Conservation (phyloP, 2,888 invertebrate species). For the Drosophila atroscutellata region DNA sequence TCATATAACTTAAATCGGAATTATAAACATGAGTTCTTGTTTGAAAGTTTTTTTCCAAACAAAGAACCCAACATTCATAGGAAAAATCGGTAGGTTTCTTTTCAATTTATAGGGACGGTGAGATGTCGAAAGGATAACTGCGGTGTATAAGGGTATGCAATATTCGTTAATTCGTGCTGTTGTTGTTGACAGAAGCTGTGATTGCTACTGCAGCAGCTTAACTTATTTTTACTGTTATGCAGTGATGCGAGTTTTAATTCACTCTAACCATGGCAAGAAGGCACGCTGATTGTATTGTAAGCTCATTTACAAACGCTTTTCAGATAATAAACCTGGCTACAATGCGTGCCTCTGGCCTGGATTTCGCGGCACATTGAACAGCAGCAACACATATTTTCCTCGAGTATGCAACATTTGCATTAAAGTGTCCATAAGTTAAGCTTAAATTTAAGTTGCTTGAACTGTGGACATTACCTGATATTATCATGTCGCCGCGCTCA, state of each 20-base stretch:
- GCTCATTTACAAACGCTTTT: slow-evolving; percentile 67
- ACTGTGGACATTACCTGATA: slow-evolving; percentile 89
- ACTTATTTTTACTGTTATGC: slow-evolving; percentile 49
- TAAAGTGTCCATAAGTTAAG: slow-evolving; percentile 14
- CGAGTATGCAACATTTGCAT: slow-evolving; percentile 9
- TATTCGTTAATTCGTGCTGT: slow-evolving; percentile 1
- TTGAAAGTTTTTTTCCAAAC: not conserved
- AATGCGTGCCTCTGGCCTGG: not conserved
- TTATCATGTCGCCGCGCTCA: slow-evolving; percentile 95
- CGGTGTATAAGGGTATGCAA: not conserved
- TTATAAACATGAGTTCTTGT: not conserved
- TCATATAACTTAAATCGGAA: not conserved
- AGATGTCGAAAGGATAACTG: not conserved
- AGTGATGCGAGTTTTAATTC: slow-evolving; percentile 50
- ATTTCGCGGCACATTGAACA: not conserved
- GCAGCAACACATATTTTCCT: slow-evolving; percentile 1
- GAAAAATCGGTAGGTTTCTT: not conserved
- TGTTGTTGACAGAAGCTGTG: slow-evolving; percentile 22
- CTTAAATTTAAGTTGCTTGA: slow-evolving; percentile 7
- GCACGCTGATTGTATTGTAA: slow-evolving; percentile 71
- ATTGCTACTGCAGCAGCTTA: slow-evolving; percentile 40
- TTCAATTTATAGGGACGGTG: not conserved
- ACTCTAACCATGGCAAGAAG: slow-evolving; percentile 21
- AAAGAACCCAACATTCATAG: not conserved
- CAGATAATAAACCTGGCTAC: slow-evolving; percentile 57